A percentile compares a stretch with the other conserved stretches of the same genome.
Conservation (phyloP, 1,140 invertebrate genomes). For the Pseudomyrmex pallidus region DNA sequence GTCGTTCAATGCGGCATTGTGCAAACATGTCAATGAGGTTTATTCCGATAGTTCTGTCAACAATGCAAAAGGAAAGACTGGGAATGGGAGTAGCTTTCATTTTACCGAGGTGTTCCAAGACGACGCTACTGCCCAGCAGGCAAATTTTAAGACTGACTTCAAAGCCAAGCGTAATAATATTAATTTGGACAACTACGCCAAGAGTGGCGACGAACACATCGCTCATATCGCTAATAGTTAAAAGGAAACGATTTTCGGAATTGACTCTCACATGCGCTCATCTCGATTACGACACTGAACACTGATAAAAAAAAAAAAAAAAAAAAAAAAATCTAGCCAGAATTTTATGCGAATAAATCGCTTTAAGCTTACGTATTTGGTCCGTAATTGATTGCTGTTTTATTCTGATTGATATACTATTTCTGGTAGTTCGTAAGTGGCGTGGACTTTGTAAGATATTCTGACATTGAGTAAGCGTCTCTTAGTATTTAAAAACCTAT, state of each 20-base stretch:
- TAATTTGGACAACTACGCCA: slow-evolving; percentile 75
- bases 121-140: slow-evolving; percentile 75
- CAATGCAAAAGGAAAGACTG: slow-evolving; percentile 82
- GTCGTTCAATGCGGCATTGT: slow-evolving; percentile 77
- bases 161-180: slow-evolving; percentile 82
- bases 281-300: slow-evolving; percentile 44
- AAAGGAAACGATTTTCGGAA: slow-evolving; percentile 75
- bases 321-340: slow-evolving; percentile 12
- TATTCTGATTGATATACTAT: slow-evolving; percentile 15
- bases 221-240: slow-evolving; percentile 70
- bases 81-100: slow-evolving; percentile 79
- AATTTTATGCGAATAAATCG: slow-evolving; percentile 43
- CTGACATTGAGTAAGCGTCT: slow-evolving; percentile 60
- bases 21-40: slow-evolving; percentile 80
- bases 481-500: slow-evolving; percentile 47
- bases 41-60: slow-evolving; percentile 76
- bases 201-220: slow-evolving; percentile 69
- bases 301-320: slow-evolving; percentile 29
- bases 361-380: slow-evolving; percentile 56
- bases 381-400: slow-evolving; percentile 45
- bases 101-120: slow-evolving; percentile 78
- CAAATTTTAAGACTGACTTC: slow-evolving; percentile 84
- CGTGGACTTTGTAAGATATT: slow-evolving; percentile 59
- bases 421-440: slow-evolving; percentile 47
- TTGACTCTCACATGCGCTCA: slow-evolving; percentile 71